Evolutionary conservation across 2,888 invertebrate species (phyloP).

Genomic region (Pegoplata infirma): DNA sequence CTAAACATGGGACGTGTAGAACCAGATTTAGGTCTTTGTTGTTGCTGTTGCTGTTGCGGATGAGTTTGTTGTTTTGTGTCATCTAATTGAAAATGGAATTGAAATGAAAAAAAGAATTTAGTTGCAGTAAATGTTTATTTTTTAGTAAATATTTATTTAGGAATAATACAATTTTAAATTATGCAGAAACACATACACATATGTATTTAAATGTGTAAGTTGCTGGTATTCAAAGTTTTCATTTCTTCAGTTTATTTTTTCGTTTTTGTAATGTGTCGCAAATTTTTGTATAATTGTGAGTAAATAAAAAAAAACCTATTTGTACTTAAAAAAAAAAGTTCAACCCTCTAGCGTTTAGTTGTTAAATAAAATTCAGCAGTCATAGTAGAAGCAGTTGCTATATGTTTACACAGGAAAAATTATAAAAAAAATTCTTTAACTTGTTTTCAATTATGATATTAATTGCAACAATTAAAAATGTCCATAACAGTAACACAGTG

Average conservation of each 20-base stretch:
- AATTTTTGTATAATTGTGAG: slow-evolving; percentile 31
- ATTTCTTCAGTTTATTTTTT: background rate
- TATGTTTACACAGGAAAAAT: too few species aligned
- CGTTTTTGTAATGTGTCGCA: slow-evolving; percentile 28
- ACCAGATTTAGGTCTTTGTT: slow-evolving; percentile 80
- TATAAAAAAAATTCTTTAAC: too few species aligned
- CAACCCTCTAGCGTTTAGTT: slow-evolving; percentile 16
- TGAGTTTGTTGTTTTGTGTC: slow-evolving; percentile 44
- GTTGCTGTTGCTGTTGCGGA: slow-evolving; percentile 60
- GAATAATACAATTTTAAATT: background rate
- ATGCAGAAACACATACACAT: background rate
- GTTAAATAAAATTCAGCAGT: slow-evolving; percentile 7
- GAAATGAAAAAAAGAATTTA: too few species aligned
- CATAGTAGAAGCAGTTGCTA: background rate
- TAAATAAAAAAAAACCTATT: slow-evolving; percentile 1
- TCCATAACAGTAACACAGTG: too few species aligned
- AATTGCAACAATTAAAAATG: too few species aligned
- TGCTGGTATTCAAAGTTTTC: background rate
- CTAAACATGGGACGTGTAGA: slow-evolving; percentile 94
- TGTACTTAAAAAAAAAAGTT: background rate
- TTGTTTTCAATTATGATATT: too few species aligned
- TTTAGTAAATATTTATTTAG: background rate
- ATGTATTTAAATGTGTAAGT: background rate
- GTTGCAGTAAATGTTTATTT: too few species aligned
- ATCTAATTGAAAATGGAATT: too few species aligned